phyloP scores from a whole-genome alignment of 2,888 invertebrate species.

The Leucoma salicis region DNA sequence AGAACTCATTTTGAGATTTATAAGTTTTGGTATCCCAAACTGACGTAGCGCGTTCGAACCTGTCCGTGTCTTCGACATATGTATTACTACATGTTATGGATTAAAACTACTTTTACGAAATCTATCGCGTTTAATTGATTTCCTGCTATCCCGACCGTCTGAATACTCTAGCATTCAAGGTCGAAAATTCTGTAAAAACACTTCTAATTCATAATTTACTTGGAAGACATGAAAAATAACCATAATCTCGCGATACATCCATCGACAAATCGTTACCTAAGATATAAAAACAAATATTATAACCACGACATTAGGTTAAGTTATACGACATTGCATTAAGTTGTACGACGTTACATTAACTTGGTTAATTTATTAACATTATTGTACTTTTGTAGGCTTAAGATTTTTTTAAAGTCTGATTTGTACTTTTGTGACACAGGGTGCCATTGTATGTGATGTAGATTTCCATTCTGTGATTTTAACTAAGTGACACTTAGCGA shows the following conservation, averaged over 20 bases:
- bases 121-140: no score
- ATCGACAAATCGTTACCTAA: constrained; percentile 17
- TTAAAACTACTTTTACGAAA: no score
- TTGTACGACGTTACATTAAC: constrained; percentile 29
- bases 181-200: no score
- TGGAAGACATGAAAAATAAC: no score
- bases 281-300: constrained; percentile 3
- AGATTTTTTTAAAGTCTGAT: constrained; percentile 52
- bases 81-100: no score
- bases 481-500: not conserved
- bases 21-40: no score
- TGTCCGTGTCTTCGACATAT: no score
- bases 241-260: constrained; percentile 5
- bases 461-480: constrained; percentile 19
- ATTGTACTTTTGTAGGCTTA: constrained; percentile 20
- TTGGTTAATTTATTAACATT: constrained; percentile 49
- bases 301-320: constrained; percentile 24
- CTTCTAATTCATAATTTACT: no score
- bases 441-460: constrained; percentile 50
- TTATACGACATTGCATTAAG: constrained; percentile 22
- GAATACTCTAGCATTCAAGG: no score
- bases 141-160: no score
- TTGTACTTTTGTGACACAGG: constrained; percentile 50
- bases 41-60: no score
- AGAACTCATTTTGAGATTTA: no score